phyloP scores from a whole-genome alignment of 2,888 invertebrate genomes.

The Cyaniris semiargus region DNA sequence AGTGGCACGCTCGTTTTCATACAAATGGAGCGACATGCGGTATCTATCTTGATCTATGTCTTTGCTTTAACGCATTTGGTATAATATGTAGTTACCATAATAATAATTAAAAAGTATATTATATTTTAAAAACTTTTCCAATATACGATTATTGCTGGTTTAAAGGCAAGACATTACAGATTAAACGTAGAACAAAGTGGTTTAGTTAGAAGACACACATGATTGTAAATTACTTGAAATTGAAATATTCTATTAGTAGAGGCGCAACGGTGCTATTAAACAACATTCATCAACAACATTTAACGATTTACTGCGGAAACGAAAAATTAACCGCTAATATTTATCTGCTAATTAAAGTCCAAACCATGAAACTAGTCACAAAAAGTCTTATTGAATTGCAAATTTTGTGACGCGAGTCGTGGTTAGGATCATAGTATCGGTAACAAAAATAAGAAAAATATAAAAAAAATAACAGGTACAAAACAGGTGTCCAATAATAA shows the following conservation, averaged over 20 bases:
- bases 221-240: background rate
- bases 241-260: no score
- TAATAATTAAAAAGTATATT: no score
- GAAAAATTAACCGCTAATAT: background rate
- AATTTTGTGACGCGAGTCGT: no score
- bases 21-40: no score
- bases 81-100: no score
- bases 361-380: no score
- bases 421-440: background rate
- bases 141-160: background rate
- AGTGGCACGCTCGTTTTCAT: no score
- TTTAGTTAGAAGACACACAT: background rate
- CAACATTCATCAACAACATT: no score
- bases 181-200: background rate
- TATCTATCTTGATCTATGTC: no score
- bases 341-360: background rate
- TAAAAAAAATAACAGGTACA: slow-evolving; percentile 6
- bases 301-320: no score
- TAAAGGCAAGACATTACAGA: background rate
- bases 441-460: slow-evolving; percentile 5
- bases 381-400: no score
- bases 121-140: background rate
- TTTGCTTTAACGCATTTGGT: background rate
- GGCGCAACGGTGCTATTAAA: no score
- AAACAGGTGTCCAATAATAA: background rate